A percentile compares a stretch with the other conserved stretches of the same genome.
Conservation (phyloP, 2,797 vertebrate species). For the Loriculus beryllinus region DNA sequence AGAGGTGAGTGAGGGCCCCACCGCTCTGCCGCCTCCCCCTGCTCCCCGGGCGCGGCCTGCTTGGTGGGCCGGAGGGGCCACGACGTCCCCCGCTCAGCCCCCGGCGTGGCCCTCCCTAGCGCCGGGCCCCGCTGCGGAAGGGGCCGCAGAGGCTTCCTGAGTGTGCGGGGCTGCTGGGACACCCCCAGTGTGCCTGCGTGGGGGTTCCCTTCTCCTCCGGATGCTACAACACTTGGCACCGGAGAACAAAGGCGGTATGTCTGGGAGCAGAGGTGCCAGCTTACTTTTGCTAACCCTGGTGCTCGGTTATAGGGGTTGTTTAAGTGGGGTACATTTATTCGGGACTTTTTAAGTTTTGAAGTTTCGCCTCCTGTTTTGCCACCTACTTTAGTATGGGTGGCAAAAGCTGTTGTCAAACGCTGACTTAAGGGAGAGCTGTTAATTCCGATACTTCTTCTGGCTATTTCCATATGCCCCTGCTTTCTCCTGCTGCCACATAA, state of each 20-base stretch:
- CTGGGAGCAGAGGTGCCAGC: background rate
- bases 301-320: background rate
- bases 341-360: background rate
- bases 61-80: too few relatives aligned
- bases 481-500: background rate
- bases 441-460: background rate
- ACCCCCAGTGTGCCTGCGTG: background rate
- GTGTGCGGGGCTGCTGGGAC: background rate
- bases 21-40: too few relatives aligned
- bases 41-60: background rate
- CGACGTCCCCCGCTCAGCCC: background rate
- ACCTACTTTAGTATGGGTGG: background rate
- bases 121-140: background rate
- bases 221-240: background rate
- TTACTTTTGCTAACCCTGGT: background rate
- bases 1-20: conserved; percentile 80
- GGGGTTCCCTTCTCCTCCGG: background rate
- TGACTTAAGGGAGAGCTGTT: background rate
- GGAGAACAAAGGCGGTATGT: background rate
- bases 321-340: background rate
- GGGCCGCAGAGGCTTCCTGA: background rate
- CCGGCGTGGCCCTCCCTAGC: too few relatives aligned
- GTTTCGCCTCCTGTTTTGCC: background rate
- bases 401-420: background rate
- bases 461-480: background rate